These are phyloP conservation scores for Timema cristinae DNA, from an alignment of 2,888 invertebrate species.

Conservation along the genomic window DNA sequence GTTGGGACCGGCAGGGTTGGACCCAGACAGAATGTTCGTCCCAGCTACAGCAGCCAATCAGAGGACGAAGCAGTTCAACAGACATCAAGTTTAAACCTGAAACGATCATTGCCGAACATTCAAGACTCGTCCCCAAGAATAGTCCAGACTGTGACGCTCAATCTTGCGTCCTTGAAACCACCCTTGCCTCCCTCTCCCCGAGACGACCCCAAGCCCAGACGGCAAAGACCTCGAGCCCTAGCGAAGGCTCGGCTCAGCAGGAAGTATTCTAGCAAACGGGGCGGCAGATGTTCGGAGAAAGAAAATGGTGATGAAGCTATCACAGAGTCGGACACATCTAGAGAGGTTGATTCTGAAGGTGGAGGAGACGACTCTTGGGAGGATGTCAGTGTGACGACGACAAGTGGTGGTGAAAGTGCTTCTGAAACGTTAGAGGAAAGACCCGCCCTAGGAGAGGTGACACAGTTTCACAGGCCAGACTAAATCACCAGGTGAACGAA, in stretches of 20 bases:
- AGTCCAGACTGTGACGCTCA: slow-evolving; percentile 4
- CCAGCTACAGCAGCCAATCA: slow-evolving; percentile 26
- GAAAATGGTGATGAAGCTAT: not conserved
- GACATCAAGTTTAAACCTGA: not conserved
- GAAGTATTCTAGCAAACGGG: not conserved
- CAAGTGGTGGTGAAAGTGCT: slow-evolving; percentile 20
- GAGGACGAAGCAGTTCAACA: slow-evolving; percentile 19
- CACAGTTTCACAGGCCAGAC: too few relatives aligned
- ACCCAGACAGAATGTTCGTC: slow-evolving; percentile 40
- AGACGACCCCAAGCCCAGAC: slow-evolving; percentile 12
- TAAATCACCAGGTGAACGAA: too few relatives aligned
- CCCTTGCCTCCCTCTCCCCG: slow-evolving; percentile 16
- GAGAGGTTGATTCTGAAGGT: slow-evolving; percentile 18
- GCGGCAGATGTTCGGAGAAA: not conserved
- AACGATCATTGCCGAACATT: not conserved
- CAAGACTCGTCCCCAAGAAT: not conserved
- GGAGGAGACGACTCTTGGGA: slow-evolving; percentile 29
- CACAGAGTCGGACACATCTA: not conserved
- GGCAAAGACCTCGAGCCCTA: not conserved
- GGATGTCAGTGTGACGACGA: slow-evolving; percentile 26
- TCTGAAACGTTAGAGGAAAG: not conserved
- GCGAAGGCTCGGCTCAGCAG: not conserved
- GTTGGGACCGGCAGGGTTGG: slow-evolving; percentile 47
- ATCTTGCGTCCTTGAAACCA: slow-evolving; percentile 14
- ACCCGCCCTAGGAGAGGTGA: too few relatives aligned